Evolutionary conservation across 35 echinoderm and acorn worm species (phyloP).

Genomic region (Diadema setosum): DNA sequence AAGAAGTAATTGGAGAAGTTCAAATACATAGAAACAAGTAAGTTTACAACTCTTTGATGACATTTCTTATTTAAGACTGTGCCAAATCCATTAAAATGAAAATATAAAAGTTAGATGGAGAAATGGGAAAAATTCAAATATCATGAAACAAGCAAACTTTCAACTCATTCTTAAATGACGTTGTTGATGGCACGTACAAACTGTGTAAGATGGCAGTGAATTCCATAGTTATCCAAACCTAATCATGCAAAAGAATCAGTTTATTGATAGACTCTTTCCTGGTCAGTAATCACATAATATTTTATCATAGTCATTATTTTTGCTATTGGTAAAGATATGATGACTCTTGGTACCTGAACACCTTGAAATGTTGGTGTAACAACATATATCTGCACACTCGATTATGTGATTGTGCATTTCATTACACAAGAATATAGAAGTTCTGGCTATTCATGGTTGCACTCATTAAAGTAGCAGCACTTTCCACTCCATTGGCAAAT

Average conservation of each 20-base stretch:
- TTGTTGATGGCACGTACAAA: neutral
- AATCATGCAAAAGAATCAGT: neutral
- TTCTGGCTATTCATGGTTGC: too few species aligned
- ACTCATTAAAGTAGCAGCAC: too few species aligned
- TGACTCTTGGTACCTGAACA: too few species aligned
- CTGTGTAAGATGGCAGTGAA: neutral
- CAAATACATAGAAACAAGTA: neutral
- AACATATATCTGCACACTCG: too few species aligned
- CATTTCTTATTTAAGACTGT: neutral
- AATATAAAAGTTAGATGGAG: neutral
- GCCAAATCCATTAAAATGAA: neutral
- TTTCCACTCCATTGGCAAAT: too few species aligned
- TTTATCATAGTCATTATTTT: too few species aligned
- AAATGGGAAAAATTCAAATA: neutral
- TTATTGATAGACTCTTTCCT: neutral
- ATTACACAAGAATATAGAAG: too few species aligned
- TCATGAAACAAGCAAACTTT: neutral
- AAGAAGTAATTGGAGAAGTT: too few species aligned
- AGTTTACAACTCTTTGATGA: neutral
- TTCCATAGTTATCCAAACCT: neutral
- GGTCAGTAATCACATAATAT: neutral
- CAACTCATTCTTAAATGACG: neutral
- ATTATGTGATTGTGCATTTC: too few species aligned
- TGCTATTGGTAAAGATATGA: too few species aligned
- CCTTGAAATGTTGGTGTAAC: too few species aligned